These are phyloP conservation scores for Triops cancriformis DNA, from an alignment of 1,140 invertebrate genomes.

Conservation along the genomic window DNA sequence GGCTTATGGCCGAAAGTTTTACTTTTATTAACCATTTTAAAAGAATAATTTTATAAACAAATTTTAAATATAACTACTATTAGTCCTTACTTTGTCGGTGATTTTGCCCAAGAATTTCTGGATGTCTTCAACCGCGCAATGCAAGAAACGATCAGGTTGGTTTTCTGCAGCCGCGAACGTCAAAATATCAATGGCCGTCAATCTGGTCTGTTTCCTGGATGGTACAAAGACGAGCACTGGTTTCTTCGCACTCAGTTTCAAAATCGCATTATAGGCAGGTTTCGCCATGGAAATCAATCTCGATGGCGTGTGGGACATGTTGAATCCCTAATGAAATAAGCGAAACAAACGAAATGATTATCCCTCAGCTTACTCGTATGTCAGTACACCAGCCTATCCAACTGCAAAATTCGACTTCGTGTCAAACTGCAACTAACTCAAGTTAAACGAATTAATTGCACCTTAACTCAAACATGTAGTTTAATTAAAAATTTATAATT, in stretches of 20 bases:
- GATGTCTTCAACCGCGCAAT: conserved; percentile 59
- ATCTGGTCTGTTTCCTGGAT: conserved; percentile 79
- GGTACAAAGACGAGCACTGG: conserved; percentile 96
- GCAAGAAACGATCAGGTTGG: conserved; percentile 75
- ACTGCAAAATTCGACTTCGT: no score
- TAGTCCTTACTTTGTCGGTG: conserved; percentile 58
- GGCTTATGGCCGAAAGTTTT: no score
- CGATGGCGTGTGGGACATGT: conserved; percentile 94
- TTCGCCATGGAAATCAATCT: conserved; percentile 94
- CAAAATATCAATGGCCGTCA: conserved; percentile 90
- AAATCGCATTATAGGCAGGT: conserved; percentile 91
- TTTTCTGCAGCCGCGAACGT: conserved; percentile 86
- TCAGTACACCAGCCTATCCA: neutral
- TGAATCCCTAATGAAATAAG: conserved; percentile 63
- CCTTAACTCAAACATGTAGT: neutral
- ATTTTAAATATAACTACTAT: neutral
- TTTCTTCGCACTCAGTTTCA: conserved; percentile 73
- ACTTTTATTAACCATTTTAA: no score
- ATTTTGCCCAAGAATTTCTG: conserved; percentile 79
- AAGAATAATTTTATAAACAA: no score
- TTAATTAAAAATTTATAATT: neutral
- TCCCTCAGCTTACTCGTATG: neutral
- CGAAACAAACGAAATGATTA: neutral
- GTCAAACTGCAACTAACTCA: neutral
- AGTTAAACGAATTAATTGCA: neutral